A percentile compares a stretch with the other conserved stretches of the same genome.
phyloP scores from a whole-genome alignment of 2,797 vertebrate genomes.

The Huso huso region DNA sequence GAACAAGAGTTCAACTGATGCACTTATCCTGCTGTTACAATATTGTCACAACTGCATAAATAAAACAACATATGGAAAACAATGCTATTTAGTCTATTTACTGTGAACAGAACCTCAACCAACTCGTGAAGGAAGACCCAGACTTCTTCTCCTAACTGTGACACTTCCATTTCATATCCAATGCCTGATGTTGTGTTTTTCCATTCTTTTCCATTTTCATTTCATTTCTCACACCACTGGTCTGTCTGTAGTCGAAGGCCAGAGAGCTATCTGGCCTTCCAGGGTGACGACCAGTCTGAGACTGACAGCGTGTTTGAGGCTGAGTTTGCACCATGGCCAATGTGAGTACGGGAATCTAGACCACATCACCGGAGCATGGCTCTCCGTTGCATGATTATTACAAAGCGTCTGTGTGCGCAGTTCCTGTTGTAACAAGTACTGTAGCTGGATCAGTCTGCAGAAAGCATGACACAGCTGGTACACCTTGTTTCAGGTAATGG shows the following conservation, averaged over 20 bases:
- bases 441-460: neutral
- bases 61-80: no score
- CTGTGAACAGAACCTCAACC: no score
- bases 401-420: neutral
- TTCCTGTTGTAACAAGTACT: neutral
- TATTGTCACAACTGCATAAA: no score
- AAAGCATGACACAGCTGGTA: slow-evolving; percentile 10
- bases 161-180: neutral
- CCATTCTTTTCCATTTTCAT: slow-evolving; percentile 8
- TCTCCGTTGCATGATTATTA: neutral
- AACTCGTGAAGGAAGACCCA: no score
- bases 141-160: no score
- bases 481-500: no score
- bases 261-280: slow-evolving; percentile 4
- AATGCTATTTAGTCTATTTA: no score
- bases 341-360: slow-evolving; percentile 30
- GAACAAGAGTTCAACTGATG: no score
- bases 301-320: slow-evolving; percentile 27
- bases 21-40: no score
- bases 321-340: slow-evolving; percentile 29
- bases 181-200: neutral
- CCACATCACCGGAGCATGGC: neutral
- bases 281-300: slow-evolving; percentile 24
- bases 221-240: neutral
- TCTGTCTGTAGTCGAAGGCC: neutral